Evolutionary conservation across 2,888 invertebrate genomes (phyloP).

Genomic region (Lamellibrachia columna): DNA sequence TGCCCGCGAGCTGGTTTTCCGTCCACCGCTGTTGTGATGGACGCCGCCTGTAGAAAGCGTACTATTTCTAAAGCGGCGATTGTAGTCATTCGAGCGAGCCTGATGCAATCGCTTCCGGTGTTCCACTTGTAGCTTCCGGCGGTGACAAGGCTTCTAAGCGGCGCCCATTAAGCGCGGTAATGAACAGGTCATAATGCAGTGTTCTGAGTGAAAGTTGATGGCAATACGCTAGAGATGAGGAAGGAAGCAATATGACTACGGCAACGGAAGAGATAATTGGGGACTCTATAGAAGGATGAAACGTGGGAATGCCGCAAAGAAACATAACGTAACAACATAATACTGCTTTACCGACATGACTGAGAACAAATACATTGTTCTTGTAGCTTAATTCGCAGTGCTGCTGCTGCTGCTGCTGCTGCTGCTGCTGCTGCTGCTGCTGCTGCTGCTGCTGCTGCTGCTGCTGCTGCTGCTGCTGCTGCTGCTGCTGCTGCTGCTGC

Average conservation of each 20-base stretch:
- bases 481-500: no score
- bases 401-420: not conserved
- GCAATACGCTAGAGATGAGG: not conserved
- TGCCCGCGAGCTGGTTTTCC: not conserved
- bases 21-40: not conserved
- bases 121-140: not conserved
- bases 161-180: not conserved
- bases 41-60: not conserved
- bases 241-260: not conserved
- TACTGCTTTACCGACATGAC: not conserved
- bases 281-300: not conserved
- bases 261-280: not conserved
- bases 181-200: not conserved
- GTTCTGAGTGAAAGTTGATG: not conserved
- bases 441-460: no score
- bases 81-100: not conserved
- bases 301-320: not conserved
- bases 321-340: not conserved
- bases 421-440: no score
- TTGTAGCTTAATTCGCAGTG: not conserved
- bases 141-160: not conserved
- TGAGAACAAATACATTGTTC: not conserved
- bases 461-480: no score
- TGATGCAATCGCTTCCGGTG: constrained; percentile 6
- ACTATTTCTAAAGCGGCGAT: not conserved